Evolutionary conservation across 2,888 invertebrate species (phyloP).

Genomic region (Linnaemya tessellans): DNA sequence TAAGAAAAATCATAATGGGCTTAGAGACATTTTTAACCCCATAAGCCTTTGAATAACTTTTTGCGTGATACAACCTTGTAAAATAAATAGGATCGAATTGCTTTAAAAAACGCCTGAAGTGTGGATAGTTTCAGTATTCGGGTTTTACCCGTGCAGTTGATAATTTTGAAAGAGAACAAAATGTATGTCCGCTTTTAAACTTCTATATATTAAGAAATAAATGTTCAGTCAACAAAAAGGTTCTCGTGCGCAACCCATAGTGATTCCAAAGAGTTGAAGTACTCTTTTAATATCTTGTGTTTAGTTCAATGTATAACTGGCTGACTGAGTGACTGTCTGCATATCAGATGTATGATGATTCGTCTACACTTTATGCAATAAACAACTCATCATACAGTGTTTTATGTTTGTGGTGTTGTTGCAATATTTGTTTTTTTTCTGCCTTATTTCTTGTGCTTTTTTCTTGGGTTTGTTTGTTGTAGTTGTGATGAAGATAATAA

Average conservation of each 20-base stretch:
- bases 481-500: conserved; percentile 58
- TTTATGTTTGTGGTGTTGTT: conserved; percentile 45
- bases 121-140: no score
- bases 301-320: conserved; percentile 55
- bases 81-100: no score
- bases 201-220: no score
- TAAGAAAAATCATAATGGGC: no score
- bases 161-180: no score
- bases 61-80: no score
- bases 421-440: conserved; percentile 28
- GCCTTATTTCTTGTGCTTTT: conserved; percentile 19
- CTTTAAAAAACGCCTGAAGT: no score
- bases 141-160: no score
- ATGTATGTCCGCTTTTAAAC: no score
- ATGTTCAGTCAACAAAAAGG: background rate
- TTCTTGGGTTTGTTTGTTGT: conserved; percentile 29
- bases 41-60: no score
- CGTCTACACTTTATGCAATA: conserved; percentile 62
- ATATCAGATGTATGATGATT: conserved; percentile 62
- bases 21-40: no score
- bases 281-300: conserved; percentile 22
- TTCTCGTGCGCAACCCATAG: conserved; percentile 35
- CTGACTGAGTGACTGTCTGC: conserved; percentile 54
- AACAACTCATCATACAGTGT: conserved; percentile 53
- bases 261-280: conserved; percentile 36